Percentiles rank a stretch among this genome's conserved stretches.
phyloP scores from a whole-genome alignment of 1,140 invertebrate genomes.

The Teleopsis dalmanni region DNA sequence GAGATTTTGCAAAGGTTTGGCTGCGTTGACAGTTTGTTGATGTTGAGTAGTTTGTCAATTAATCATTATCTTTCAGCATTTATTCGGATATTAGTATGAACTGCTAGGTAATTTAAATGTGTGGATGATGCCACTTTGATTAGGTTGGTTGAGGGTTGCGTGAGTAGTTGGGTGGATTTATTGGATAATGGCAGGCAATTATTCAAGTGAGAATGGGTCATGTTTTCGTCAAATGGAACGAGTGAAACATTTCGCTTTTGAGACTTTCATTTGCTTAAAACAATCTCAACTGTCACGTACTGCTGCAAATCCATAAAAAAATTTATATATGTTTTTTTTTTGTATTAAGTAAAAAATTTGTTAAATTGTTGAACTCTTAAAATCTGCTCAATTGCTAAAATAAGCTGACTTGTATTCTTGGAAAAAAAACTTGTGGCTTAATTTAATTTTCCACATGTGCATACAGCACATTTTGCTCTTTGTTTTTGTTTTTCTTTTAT shows the following conservation, averaged over 20 bases:
- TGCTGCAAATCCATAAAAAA: no score
- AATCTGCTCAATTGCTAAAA: no score
- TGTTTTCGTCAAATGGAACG: no score
- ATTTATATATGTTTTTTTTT: no score
- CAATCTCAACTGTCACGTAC: constrained; percentile 1
- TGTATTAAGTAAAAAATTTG: no score
- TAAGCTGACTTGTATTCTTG: no score
- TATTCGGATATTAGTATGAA: background rate
- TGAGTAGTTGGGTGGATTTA: background rate
- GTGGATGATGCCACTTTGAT: constrained; percentile 1
- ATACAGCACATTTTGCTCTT: background rate
- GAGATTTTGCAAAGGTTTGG: no score
- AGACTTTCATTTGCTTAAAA: constrained; percentile 7
- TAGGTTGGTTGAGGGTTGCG: background rate
- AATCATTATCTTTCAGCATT: constrained; percentile 5
- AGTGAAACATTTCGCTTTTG: no score
- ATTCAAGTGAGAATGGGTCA: no score
- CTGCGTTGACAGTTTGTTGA: no score
- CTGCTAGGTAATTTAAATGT: background rate
- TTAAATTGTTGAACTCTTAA: no score
- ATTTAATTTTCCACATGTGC: constrained; percentile 3
- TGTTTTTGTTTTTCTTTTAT: constrained; percentile 1
- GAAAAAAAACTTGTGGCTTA: background rate
- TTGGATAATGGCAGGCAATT: background rate
- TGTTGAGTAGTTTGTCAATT: constrained; percentile 1